Conservation (phyloP, 2,888 invertebrate species). For the Tanypteryx hageni region DNA sequence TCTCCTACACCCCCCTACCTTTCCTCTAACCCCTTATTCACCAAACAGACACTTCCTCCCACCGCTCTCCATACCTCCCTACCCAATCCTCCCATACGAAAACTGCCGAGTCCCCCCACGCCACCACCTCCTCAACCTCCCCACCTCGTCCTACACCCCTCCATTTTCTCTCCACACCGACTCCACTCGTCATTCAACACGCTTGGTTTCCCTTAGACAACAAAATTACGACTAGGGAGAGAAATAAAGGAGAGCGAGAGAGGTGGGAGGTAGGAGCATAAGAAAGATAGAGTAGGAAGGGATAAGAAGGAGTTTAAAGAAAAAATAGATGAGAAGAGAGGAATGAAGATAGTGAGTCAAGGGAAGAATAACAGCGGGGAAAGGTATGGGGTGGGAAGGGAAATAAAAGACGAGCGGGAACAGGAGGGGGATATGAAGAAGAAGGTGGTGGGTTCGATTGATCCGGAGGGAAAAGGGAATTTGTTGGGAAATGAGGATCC, state of each 20-base stretch:
- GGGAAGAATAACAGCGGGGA: too few species aligned
- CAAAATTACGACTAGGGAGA: constrained; percentile 45
- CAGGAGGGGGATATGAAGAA: not conserved
- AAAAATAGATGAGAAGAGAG: not conserved
- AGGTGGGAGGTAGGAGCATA: not conserved
- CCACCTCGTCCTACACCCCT: not conserved
- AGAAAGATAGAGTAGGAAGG: not conserved
- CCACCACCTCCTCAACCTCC: not conserved
- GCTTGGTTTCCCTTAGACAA: constrained; percentile 40
- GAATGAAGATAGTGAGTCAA: not conserved
- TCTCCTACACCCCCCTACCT: not conserved
- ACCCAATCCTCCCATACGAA: not conserved
- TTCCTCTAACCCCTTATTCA: constrained; percentile 42
- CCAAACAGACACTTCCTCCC: constrained; percentile 34
- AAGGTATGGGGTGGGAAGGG: too few species aligned
- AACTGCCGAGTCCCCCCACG: not conserved
- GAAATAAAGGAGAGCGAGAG: not conserved
- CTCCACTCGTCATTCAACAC: constrained; percentile 47
- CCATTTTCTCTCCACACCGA: constrained; percentile 13
- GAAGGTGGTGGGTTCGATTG: not conserved
- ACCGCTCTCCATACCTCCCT: not conserved
- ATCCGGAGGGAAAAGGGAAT: not conserved
- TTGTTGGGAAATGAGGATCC: not conserved
- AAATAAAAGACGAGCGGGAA: too few species aligned
- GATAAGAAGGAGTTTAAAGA: not conserved